phyloP scores from a whole-genome alignment of 2,797 vertebrate species.

The Galagoides demidoff region DNA sequence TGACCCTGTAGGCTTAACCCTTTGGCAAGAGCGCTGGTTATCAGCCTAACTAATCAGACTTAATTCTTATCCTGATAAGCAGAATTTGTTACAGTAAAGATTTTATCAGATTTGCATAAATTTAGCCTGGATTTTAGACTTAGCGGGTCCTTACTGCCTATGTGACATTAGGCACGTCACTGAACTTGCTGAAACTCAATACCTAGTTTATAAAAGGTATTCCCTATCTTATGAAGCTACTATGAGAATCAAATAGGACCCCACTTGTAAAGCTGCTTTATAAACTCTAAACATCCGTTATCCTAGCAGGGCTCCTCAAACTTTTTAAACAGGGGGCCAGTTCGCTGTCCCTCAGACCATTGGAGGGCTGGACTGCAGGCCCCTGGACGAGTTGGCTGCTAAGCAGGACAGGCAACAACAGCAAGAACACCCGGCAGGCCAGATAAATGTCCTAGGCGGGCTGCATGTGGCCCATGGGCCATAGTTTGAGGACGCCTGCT shows the following conservation, averaged over 20 bases:
- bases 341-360: too few species aligned
- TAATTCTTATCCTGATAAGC: neutral
- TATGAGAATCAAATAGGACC: neutral
- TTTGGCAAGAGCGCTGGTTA: neutral
- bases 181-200: neutral
- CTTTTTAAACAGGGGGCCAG: too few species aligned
- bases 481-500: too few species aligned
- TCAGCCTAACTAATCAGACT: neutral
- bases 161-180: neutral
- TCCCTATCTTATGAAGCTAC: neutral
- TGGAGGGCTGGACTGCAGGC: too few species aligned
- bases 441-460: too few species aligned
- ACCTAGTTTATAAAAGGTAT: neutral
- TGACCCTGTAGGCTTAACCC: neutral
- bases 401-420: too few species aligned
- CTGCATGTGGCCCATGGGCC: too few species aligned
- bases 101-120: neutral
- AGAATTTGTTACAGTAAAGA: neutral
- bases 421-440: too few species aligned
- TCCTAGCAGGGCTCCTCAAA: too few species aligned
- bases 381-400: too few species aligned
- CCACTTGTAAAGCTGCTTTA: neutral
- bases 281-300: neutral
- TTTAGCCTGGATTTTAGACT: neutral
- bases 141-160: neutral